A percentile compares a stretch with the other conserved stretches of the same genome.
Evolutionary conservation across 2,113 vertebrate species (phyloP).

Genomic region (Sitta europaea): DNA sequence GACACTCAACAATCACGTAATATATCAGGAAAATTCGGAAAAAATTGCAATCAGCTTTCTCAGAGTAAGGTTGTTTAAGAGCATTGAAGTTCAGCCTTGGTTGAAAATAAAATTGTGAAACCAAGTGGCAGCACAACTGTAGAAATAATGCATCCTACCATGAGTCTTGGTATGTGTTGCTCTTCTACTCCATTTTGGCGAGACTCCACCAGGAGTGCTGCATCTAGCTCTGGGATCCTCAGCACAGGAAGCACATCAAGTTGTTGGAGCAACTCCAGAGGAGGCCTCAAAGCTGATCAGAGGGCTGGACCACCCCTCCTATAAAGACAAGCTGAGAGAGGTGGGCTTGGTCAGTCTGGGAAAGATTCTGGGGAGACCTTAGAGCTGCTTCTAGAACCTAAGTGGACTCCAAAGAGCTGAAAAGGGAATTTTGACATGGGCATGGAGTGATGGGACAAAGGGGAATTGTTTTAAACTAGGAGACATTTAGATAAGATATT

Average conservation of each 20-base stretch:
- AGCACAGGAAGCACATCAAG: not conserved
- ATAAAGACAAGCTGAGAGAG: not conserved
- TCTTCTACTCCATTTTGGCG: not conserved
- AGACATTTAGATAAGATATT: not conserved
- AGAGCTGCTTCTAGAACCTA: not conserved
- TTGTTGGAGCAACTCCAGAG: not conserved
- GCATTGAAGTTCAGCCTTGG: not conserved
- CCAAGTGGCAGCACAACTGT: not conserved
- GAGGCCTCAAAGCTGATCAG: rapidly evolving
- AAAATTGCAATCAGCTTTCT: not conserved
- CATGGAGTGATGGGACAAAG: not conserved
- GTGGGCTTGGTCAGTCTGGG: not conserved
- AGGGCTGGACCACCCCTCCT: not conserved
- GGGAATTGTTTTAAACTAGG: not conserved
- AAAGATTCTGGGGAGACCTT: not conserved
- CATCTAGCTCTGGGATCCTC: not conserved
- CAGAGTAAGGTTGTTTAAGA: not conserved
- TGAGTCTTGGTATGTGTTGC: not conserved
- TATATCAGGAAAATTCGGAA: not conserved
- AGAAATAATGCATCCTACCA: not conserved
- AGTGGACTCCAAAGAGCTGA: rapidly evolving
- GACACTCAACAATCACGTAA: not conserved
- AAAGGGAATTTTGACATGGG: not conserved
- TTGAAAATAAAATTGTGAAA: not conserved
- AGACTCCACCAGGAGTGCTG: not conserved